Base-by-base conservation (phyloP, 1,140 invertebrate genomes). In the Dreissena polymorpha region DNA sequence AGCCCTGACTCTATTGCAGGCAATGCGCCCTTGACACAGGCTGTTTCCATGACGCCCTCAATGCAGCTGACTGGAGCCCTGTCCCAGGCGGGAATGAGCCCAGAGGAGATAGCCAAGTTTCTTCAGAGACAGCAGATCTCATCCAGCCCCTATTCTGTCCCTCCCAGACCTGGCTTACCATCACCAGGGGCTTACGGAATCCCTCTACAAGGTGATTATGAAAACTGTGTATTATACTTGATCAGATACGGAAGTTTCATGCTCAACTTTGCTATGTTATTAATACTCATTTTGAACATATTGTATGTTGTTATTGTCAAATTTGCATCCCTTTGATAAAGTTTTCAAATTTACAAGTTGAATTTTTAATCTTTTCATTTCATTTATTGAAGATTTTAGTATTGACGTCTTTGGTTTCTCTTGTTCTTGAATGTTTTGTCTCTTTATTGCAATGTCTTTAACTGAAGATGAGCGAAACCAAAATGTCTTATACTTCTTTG, bases 21-120 rank as follows among this genome's bases (percentile, higher is more conserved):
- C 39, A 2, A 39, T 2, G 39, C 8, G 39, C 39, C 39, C 3
- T 10, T 60, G 57, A 60, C 57, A 60, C 57, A n/a, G 57, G 16
- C 57, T 60, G 57, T 18, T n/a, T 18, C 57, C 16, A 60, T 23
- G 21, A 60, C 57, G 21, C 16, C 57, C 57, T 23, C 57, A 12
- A 60, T 60, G 16, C 57, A n/a, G 57, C 57, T 5, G 57, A 6
- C 57, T 5, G 57, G 2, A 12, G 21, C 16, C 57, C 64, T 72
- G 51, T 25, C 72, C 18, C 67, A 75, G 12, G 49, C 76, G 53
- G 81, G 81, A 8, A 51, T 27, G 16, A 71, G n/a, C 23, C 50
- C 73, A 8, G 55, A 71, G 18, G 81, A 83, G 27, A 57, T 83
- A 14, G 68, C 81, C n/a, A 83, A 83, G 64, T 39, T 83, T 16